phyloP scores from a whole-genome alignment of 2,113 vertebrate genomes.

The Istiophorus platypterus region DNA sequence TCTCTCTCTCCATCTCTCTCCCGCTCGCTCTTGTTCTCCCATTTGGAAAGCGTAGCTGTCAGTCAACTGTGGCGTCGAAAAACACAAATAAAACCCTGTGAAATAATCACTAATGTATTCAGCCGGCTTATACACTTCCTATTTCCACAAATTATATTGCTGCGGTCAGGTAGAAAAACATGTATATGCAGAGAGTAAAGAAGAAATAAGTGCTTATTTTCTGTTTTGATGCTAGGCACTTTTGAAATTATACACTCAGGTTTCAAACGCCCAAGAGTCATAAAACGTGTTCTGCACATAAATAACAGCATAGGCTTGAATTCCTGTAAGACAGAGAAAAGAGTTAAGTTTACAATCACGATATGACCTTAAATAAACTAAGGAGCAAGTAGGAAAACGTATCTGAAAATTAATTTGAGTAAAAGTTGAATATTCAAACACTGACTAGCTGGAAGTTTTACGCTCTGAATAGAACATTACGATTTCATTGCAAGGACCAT shows the following conservation, averaged over 20 bases:
- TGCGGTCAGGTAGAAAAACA: conserved; percentile 60
- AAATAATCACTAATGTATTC: conserved; percentile 77
- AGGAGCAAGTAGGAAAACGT: conserved; percentile 20
- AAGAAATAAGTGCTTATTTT: conserved; percentile 51
- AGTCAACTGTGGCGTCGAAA: conserved; percentile 74
- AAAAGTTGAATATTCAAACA: conserved; percentile 15
- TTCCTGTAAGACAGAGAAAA: conserved; percentile 19
- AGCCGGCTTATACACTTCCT: conserved; percentile 54
- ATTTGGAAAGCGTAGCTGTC: conserved; percentile 84
- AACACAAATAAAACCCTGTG: conserved; percentile 79
- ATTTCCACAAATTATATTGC: conserved; percentile 58
- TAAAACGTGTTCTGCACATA: conserved; percentile 45
- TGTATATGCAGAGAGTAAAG: conserved; percentile 46
- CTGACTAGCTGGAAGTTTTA: not conserved
- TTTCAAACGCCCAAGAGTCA: conserved; percentile 37
- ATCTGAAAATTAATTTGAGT: conserved; percentile 6
- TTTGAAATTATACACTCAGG: conserved; percentile 58
- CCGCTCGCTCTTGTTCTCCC: conserved; percentile 76
- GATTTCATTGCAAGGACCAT: conserved; percentile 1
- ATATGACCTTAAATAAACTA: conserved; percentile 25
- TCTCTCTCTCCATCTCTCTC: conserved; percentile 65
- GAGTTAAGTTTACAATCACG: conserved; percentile 19
- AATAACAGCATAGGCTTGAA: conserved; percentile 31
- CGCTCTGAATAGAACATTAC: not conserved
- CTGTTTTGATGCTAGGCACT: conserved; percentile 46